These are phyloP conservation scores for Papilio gigon DNA, from an alignment of 2,888 invertebrate species.

Conservation along the genomic window DNA sequence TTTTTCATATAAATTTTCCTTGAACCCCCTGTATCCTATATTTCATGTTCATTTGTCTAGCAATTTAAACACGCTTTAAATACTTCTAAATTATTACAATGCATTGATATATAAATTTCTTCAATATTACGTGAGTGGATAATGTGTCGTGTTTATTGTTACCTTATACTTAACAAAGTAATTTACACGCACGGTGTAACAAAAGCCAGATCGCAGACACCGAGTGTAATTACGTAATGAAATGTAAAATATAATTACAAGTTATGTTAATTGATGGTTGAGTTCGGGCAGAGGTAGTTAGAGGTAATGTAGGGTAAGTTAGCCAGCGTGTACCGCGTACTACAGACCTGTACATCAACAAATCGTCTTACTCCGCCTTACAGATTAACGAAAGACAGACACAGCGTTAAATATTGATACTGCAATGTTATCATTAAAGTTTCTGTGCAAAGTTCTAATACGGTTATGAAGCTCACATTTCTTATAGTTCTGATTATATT, in stretches of 20 bases:
- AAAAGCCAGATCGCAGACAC: slow-evolving; percentile 20
- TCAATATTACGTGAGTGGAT: not conserved
- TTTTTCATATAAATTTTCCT: no score
- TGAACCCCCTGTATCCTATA: no score
- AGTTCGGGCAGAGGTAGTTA: slow-evolving; percentile 25
- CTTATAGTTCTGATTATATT: no score
- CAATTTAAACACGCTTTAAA: no score
- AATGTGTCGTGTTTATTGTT: not conserved
- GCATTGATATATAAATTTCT: no score
- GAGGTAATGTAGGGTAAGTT: slow-evolving; percentile 9
- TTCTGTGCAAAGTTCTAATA: no score
- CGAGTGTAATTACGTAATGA: slow-evolving; percentile 23
- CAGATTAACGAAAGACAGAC: slow-evolving; percentile 31
- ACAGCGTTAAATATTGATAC: slow-evolving; percentile 18
- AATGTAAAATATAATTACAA: slow-evolving; percentile 40
- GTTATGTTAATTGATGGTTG: slow-evolving; percentile 35
- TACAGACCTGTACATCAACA: slow-evolving; percentile 44
- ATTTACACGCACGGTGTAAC: not conserved
- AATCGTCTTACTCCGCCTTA: slow-evolving; percentile 43
- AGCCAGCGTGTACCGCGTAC: slow-evolving; percentile 44
- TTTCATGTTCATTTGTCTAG: no score
- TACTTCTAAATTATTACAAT: no score
- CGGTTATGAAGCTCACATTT: no score
- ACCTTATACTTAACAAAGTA: not conserved
- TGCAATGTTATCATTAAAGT: no score